Evolutionary conservation across 2,797 vertebrate species (phyloP).

Genomic region (Typhlichthys subterraneus): DNA sequence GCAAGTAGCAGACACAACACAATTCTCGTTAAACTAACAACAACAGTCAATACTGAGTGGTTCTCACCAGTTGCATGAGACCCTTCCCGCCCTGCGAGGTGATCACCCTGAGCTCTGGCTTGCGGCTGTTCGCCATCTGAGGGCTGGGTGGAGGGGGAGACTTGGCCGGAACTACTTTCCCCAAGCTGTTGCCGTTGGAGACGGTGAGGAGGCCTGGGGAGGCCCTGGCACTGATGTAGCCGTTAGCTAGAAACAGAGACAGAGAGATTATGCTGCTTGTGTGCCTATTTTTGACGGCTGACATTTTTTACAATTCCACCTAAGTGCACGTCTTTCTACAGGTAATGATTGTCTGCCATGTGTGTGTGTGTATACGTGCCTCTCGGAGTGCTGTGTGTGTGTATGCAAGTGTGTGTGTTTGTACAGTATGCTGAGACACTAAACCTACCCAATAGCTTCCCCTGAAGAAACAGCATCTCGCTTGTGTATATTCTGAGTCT

Average conservation of each 20-base stretch:
- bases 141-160: conserved; percentile 83
- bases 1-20: not conserved
- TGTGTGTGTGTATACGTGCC: conserved; percentile 8
- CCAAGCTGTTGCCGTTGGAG: conserved; percentile 92
- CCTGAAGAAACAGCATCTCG: conserved; percentile 35
- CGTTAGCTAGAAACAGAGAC: conserved; percentile 80
- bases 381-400: conserved; percentile 5
- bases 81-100: conserved; percentile 93
- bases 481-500: conserved; percentile 30
- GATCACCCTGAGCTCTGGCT: conserved; percentile 95
- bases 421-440: not conserved
- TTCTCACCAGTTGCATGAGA: conserved; percentile 94
- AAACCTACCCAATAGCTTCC: conserved; percentile 29
- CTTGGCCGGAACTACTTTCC: conserved; percentile 89
- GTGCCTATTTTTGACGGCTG: not conserved
- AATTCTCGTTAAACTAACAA: not conserved
- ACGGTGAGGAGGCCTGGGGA: conserved; percentile 92
- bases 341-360: not conserved
- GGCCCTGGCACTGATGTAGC: conserved; percentile 93
- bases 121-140: conserved; percentile 87
- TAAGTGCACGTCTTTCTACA: not conserved
- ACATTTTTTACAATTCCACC: not conserved
- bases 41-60: not conserved
- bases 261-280: not conserved
- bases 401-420: conserved; percentile 24